phyloP scores from a whole-genome alignment of 2,113 vertebrate genomes.

The Gymnocephalus cernua region DNA sequence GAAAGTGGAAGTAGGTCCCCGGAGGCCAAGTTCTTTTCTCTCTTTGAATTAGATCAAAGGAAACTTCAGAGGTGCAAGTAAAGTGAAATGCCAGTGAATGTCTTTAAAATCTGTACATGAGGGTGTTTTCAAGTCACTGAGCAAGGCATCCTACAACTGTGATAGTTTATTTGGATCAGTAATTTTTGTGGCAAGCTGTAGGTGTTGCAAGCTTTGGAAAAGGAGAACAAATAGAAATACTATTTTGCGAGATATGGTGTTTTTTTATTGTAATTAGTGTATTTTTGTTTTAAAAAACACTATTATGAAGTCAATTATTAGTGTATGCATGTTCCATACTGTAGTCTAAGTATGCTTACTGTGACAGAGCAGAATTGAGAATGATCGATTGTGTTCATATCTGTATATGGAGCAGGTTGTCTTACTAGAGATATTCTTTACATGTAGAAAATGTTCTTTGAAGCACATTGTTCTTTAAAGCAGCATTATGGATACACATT shows the following conservation, averaged over 20 bases:
- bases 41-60: constrained; percentile 57
- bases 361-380: no score
- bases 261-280: neutral
- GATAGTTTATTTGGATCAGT: constrained; percentile 29
- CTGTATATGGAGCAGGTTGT: no score
- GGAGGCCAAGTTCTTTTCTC: constrained; percentile 42
- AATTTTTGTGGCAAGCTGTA: neutral
- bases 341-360: no score
- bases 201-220: neutral
- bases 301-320: no score
- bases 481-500: no score
- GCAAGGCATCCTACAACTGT: neutral
- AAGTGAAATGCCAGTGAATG: constrained; percentile 25
- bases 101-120: constrained; percentile 24
- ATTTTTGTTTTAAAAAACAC: neutral
- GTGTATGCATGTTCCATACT: no score
- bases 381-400: no score
- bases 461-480: no score
- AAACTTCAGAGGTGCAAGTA: constrained; percentile 49
- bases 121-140: constrained; percentile 35
- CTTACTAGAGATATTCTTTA: no score
- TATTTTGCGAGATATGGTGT: neutral
- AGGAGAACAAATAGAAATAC: neutral
- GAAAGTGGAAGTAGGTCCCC: constrained; percentile 53
- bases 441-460: no score